Base-by-base conservation (phyloP, 1,140 invertebrate genomes). In the Drosophila mauritiana region DNA sequence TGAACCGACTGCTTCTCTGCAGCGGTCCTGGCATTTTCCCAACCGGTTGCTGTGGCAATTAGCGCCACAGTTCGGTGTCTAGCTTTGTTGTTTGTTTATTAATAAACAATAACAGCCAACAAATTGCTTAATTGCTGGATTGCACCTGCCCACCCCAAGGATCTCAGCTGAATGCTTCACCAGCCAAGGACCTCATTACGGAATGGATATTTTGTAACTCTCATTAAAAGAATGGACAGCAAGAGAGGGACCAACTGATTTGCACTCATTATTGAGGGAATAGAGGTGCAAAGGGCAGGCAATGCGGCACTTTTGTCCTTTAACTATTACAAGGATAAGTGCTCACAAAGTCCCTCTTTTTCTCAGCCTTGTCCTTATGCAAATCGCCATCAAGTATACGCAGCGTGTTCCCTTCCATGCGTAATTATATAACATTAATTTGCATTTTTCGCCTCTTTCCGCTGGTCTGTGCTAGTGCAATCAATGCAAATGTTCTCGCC, bases 371-470 rank as follows among this genome's bases (percentile, higher is more conserved):
- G 61, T 36, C 45, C 25, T 54, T 53, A 84, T 82, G 84, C 76
- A 83, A 88, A 84, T 73, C 77, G 46, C 13, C 42, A 80, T 67
- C 73, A 80, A 73, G 80, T 84, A 89, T 89, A 75, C 85, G 85
- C 84, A 69, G 61, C 64, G 69, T 78, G 43, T 49, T 57, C 59
- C 46, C 31, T 62, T 40, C 56, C 46, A 40, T 42, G 55, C 58
- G 49, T 77, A 80, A 89, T 88, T 84, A 84, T 72, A 78, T 80
- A 89, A 84, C 73, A 78, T 84, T 80, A 79, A 88, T 84, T 89
- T 88, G 73, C 80, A 89, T 31, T 20, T 25, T 36, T 39, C 6
- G 31, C n/a, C 17, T 17, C 37, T 45, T 65, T 51, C 31, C 37
- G 51, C 52, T 10, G 3, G 12, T 62, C 42, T 43, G 61, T 52